Base-by-base conservation (phyloP, 2,888 invertebrate genomes). In the Agrochola lychnidis region DNA sequence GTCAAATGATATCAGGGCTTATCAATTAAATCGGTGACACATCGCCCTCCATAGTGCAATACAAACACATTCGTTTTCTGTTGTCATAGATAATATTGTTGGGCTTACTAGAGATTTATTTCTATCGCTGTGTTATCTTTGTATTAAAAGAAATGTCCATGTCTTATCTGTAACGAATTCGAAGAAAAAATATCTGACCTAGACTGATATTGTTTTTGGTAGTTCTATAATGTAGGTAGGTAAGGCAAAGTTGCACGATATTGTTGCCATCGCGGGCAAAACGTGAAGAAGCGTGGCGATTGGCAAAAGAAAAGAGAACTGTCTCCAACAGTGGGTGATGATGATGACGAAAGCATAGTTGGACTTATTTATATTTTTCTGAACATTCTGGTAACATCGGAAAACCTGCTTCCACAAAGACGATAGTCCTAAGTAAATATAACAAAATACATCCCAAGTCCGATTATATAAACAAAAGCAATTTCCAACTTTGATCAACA, bases 1-100 rank as follows among this genome's bases (percentile, higher is more conserved):
- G 92, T 90, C 90, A 90, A 83, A 67, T 83, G 85, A 89, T 91
- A 89, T 78, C 76, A 70, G 66, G 40, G 40, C 68, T 89, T 90
- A 89, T 89, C 89, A 79, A 79, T 78, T 63, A 62, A 73, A 82
- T 76, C 78, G 73, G 76, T 78, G 78, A 81, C 79, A 82, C 69
- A 80, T 42, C 79, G 78, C 73, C 61, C 64, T 83, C 62, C 67
- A 68, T 64, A 81, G 70, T 82, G 78, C 78, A 83, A 30, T 61
- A 61, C 80, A 84, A 88, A 88, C 78, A 88, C 70, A 84, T 79
- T 78, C 30, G 14, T 67, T 77, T 81, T 81, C 36, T 80, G 67
- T 73, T 78, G 71, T 59, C 56, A 72, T 69, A 78, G 89, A 89
- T 89, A 83, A 86, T 66, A 85, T 79, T 88, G 70, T 84, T 78